Evolutionary conservation across 2,888 invertebrate species (phyloP), one percentile per base, ranked within the genome.

Genomic region (Cryptocheilus praepositus): DNA sequence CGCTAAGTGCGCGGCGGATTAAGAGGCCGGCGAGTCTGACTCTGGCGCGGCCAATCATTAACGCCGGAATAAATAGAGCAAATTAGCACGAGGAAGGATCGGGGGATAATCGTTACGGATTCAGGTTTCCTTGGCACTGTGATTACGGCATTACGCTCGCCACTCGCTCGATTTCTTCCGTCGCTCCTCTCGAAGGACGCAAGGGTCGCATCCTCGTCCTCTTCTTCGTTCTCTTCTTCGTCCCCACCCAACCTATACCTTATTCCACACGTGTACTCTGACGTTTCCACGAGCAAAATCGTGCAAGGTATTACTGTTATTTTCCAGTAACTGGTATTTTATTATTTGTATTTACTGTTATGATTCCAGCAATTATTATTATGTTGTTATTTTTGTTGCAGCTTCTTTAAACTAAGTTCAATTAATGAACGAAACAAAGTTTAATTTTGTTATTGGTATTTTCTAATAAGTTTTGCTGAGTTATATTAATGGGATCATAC

Each of bases 81-180:
- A 65, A 64, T 62, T 43, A 59, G 13, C 36, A 36, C 53, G 53
- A 63, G 61, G 59, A 59, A 58, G 56, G 56, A 60, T 58, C 61
- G 65, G 72, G 70, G 25, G 19, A 28, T 74, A 71, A 76, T 80
- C 76, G 70, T 81, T 77, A 77, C 67, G 76, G 74, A 76, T 77
- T 73, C 70, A 69, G 67, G 78, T 78, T 76, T 58, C 25, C 74
- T 71, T 73, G 74, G 75, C 71, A 74, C 77, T 71, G 72, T 76
- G 78, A 82, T 82, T 81, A 79, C 73, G 64, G 76, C 74, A 73
- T 79, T 77, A 76, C 78, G 63, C 58, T 60, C 18, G 56, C 13
- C 67, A 36, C 36, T 36, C 36, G 11, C 36, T 36, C 36, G 36
- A 36, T 36, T 36, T 36, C 36, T 11, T 11, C 36, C 36, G 36